Conservation (phyloP, 2,888 invertebrate genomes). For the Ormyrus nitidulus region DNA sequence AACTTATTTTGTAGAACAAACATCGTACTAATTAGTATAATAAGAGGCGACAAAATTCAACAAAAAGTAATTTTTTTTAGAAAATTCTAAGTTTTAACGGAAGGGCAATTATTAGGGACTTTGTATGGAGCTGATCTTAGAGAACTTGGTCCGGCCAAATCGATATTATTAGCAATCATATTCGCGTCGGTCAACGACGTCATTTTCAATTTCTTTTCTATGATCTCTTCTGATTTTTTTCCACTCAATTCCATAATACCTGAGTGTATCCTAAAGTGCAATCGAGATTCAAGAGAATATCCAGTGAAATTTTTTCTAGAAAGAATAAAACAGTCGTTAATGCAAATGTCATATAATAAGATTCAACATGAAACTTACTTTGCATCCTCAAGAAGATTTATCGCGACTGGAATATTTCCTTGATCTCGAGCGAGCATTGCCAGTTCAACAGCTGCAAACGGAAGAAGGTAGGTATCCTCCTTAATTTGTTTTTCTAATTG, state of each 20-base stretch:
- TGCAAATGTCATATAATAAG: neutral
- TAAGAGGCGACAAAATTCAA: neutral
- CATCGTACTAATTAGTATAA: neutral
- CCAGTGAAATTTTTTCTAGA: constrained; percentile 91
- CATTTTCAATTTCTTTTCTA: constrained; percentile 55
- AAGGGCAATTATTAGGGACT: constrained; percentile 44
- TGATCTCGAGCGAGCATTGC: constrained; percentile 86
- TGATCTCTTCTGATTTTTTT: constrained; percentile 63
- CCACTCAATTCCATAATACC: constrained; percentile 78
- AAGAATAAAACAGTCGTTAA: constrained; percentile 57
- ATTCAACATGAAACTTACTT: constrained; percentile 79
- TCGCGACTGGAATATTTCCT: constrained; percentile 82
- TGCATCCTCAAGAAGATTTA: constrained; percentile 86
- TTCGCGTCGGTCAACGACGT: constrained; percentile 15
- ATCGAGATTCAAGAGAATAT: constrained; percentile 90
- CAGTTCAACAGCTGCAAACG: constrained; percentile 91
- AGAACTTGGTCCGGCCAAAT: constrained; percentile 37
- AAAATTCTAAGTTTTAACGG: constrained; percentile 41
- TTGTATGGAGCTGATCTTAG: constrained; percentile 33
- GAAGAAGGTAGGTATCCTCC: constrained; percentile 89
- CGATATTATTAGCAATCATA: constrained; percentile 22
- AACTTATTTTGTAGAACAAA: neutral
- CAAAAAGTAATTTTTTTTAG: neutral
- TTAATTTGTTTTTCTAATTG: constrained; percentile 84
- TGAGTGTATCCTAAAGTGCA: constrained; percentile 93